Evolutionary conservation across 64 coral and sea anemone species (phyloP).

Genomic region (Stichodactyla mertensii): DNA sequence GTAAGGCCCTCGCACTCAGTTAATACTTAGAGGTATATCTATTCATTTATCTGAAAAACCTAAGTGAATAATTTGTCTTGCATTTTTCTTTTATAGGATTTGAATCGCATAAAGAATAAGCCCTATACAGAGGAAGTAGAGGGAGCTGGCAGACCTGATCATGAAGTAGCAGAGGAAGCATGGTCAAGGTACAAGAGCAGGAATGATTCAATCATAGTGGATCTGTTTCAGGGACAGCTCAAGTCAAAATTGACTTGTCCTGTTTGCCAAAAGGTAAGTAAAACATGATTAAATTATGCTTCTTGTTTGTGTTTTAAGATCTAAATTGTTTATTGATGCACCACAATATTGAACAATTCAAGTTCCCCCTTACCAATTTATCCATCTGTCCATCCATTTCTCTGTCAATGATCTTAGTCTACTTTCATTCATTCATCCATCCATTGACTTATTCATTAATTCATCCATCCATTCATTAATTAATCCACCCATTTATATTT

Average conservation of each 20-base stretch:
- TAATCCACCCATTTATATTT: neutral
- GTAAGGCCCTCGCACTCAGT: no score
- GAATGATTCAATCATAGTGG: slow-evolving; percentile 83
- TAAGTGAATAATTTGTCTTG: neutral
- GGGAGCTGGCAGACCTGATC: slow-evolving; percentile 64
- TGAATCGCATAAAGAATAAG: slow-evolving; percentile 68
- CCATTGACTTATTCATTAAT: no score
- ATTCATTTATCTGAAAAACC: neutral
- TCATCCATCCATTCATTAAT: neutral
- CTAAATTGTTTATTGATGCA: no score
- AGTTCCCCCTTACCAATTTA: neutral
- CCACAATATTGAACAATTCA: no score
- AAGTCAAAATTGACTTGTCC: slow-evolving; percentile 87
- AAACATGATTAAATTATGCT: neutral
- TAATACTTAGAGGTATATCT: neutral
- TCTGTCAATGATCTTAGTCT: no score
- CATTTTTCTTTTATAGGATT: slow-evolving; percentile 32
- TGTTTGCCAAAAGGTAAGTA: slow-evolving; percentile 65
- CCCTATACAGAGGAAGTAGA: slow-evolving; percentile 83
- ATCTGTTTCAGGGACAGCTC: slow-evolving; percentile 82
- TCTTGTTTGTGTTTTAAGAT: no score
- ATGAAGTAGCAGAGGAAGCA: slow-evolving; percentile 67
- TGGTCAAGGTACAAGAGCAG: slow-evolving; percentile 77
- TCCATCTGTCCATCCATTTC: neutral
- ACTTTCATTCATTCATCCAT: no score